Base-by-base conservation (phyloP, 2,113 vertebrate species). In the Melospiza georgiana region DNA sequence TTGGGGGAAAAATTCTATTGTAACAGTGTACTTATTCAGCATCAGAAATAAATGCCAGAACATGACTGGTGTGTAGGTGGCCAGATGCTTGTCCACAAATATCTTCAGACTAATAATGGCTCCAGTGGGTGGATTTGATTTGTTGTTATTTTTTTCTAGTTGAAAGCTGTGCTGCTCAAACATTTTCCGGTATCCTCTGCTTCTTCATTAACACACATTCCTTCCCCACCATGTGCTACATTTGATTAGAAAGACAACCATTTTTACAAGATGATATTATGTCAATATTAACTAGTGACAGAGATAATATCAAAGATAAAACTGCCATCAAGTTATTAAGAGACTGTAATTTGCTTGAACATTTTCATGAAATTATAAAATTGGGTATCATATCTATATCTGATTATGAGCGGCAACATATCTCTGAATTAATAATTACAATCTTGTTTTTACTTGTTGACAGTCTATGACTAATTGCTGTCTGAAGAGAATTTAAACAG, bases 361-460 rank as follows among this genome's bases (percentile, higher is more conserved):
- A 5, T 87, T 90, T 90, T 93, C 46, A 90, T 79, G 83, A 93
- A 95, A 94, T 93, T 87, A 96, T 82, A 87, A 94, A 95, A 89
- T 89, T 63, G 41, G 76, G n/a, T 92, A 78, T 86, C 78, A 76
- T 90, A 93, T 90, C 90, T 96, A 41, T 92, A 93, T 82, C 92
- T 87, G 73, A 95, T 95, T 93, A 95, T 51, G 65, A 96, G 55
- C 72, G 81, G 68, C 52, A 95, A 78, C 62, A 39, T 75, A 93
- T 83, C 68, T 71, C 73, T 35, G 58, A 96, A 88, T 95, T 96
- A 95, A 87, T 94, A 96, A 95, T 94, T 93, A 77, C 49, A 84
- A 87, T 61, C 95, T 90, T 94, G 83, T 87, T 96, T 96, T 92
- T 54, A 82, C 65, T 84, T 97, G 92, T 96, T 96, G 92, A 93